Conservation (phyloP, 2,888 invertebrate species). For the Spodoptera exigua region DNA sequence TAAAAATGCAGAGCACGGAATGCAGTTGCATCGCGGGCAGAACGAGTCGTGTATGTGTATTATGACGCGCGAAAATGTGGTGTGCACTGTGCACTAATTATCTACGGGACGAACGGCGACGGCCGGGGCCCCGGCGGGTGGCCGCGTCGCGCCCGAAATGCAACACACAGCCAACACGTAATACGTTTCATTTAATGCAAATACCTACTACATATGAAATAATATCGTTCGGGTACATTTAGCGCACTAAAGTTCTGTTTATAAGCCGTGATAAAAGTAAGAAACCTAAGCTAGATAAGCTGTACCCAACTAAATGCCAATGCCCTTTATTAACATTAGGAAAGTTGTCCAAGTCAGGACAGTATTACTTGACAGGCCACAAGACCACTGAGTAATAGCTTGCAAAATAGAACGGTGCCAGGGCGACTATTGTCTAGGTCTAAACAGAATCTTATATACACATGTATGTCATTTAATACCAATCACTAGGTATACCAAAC, state of each 20-base stretch:
- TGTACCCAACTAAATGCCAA: constrained; percentile 60
- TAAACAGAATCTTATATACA: background rate
- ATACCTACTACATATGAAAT: constrained; percentile 53
- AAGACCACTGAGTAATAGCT: constrained; percentile 37
- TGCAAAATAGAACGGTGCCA: constrained; percentile 6
- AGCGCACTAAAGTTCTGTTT: constrained; percentile 11
- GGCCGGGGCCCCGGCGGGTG: constrained; percentile 82
- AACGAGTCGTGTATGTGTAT: constrained; percentile 63
- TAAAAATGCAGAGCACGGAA: constrained; percentile 63
- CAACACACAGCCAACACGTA: constrained; percentile 62
- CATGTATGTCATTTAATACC: too few species aligned
- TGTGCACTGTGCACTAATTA: constrained; percentile 84
- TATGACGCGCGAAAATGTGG: constrained; percentile 77
- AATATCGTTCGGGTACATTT: constrained; percentile 24
- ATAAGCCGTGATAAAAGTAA: constrained; percentile 1
- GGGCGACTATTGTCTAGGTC: constrained; percentile 17
- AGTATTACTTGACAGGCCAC: constrained; percentile 34
- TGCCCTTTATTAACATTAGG: constrained; percentile 63
- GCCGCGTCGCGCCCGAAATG: constrained; percentile 75
- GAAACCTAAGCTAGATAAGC: constrained; percentile 51
- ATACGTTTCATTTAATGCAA: constrained; percentile 63
- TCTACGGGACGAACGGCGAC: constrained; percentile 75
- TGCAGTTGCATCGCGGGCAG: constrained; percentile 69
- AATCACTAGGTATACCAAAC: background rate
- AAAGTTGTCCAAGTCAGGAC: constrained; percentile 53